phyloP scores from a whole-genome alignment of 2,797 vertebrate genomes.

The Microctenopoma stevenorrisi region DNA sequence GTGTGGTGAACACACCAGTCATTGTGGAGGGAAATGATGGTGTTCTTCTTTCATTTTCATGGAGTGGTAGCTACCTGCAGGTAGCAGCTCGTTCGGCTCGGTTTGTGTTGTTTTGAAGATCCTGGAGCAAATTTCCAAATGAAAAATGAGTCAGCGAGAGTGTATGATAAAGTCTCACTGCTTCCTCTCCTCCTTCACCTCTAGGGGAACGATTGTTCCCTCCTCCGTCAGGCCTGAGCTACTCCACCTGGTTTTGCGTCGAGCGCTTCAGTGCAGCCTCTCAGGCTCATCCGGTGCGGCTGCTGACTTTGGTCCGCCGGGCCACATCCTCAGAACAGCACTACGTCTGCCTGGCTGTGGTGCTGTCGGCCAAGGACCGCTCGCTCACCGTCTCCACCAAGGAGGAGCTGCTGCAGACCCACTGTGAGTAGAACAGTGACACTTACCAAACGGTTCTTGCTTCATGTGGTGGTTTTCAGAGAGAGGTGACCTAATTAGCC shows the following conservation, averaged over 20 bases:
- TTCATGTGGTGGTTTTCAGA: not conserved
- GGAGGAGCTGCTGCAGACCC: conserved; percentile 94
- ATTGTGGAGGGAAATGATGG: too few relatives aligned
- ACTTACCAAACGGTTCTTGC: too few relatives aligned
- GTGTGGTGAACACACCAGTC: not conserved
- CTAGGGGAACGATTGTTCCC: conserved; percentile 95
- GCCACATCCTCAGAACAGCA: conserved; percentile 96
- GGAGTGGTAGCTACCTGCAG: not conserved
- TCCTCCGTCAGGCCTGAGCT: conserved; percentile 94
- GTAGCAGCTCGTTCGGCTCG: not conserved
- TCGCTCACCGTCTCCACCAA: conserved; percentile 95
- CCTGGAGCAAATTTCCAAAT: too few relatives aligned
- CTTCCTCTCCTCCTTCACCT: not conserved
- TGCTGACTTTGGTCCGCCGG: conserved; percentile 92
- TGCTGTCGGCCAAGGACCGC: conserved; percentile 92
- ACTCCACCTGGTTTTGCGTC: conserved; percentile 97
- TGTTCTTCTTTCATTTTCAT: too few relatives aligned
- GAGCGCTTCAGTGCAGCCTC: conserved; percentile 91
- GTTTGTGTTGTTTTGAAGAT: not conserved
- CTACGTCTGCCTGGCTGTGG: conserved; percentile 91
- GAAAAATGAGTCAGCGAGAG: too few relatives aligned
- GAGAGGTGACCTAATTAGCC: not conserved
- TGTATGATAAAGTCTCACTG: not conserved
- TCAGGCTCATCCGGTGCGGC: conserved; percentile 90
- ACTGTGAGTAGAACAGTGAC: conserved; percentile 81